A percentile compares a stretch with the other conserved stretches of the same genome.
Conservation (phyloP, 2,113 vertebrate genomes). For the Stegastes partitus region DNA sequence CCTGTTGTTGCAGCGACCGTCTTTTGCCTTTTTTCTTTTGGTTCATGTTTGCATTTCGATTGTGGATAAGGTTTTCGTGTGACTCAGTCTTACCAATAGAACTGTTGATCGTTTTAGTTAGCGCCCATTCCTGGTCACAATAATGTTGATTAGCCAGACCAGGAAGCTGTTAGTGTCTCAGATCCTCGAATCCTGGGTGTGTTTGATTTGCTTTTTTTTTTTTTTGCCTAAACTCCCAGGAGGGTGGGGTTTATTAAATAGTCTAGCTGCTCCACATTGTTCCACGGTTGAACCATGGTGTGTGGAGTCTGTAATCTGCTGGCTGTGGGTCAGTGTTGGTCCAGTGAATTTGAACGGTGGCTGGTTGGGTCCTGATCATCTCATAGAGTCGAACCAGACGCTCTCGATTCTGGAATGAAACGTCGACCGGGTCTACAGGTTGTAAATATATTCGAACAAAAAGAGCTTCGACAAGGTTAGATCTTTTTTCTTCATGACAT, state of each 20-base stretch:
- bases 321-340: constrained; percentile 1
- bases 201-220: constrained; percentile 19
- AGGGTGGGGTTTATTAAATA: not conserved
- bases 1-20: constrained; percentile 13
- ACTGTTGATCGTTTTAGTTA: constrained; percentile 32
- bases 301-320: constrained; percentile 1
- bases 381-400: not conserved
- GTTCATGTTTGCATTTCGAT: constrained; percentile 44
- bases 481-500: not conserved
- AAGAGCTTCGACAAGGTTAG: not conserved
- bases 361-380: not conserved
- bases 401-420: not conserved
- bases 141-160: constrained; percentile 7
- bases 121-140: constrained; percentile 31
- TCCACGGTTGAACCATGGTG: constrained; percentile 42
- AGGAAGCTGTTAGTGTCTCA: constrained; percentile 26
- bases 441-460: constrained; percentile 44
- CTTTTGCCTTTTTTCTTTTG: constrained; percentile 16
- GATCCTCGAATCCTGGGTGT: constrained; percentile 7
- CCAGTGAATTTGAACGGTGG: not conserved
- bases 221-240: constrained; percentile 14
- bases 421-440: not conserved
- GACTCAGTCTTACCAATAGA: constrained; percentile 28
- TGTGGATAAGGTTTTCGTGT: constrained; percentile 28
- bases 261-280: constrained; percentile 15